A percentile compares a stretch with the other conserved stretches of the same genome.
phyloP scores from a whole-genome alignment of 1,140 invertebrate genomes.

The Armadillidium nasatum region DNA sequence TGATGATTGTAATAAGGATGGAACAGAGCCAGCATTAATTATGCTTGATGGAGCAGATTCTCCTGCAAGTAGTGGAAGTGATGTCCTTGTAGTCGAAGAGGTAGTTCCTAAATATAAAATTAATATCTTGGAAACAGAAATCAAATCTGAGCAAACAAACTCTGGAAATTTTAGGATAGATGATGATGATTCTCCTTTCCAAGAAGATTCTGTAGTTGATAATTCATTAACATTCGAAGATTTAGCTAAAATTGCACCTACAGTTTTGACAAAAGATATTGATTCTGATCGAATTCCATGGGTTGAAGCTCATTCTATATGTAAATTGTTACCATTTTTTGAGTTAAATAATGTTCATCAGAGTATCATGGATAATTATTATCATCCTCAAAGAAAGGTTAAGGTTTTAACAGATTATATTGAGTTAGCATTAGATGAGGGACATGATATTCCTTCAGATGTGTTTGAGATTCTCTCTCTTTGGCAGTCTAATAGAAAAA shows the following conservation, averaged over 20 bases:
- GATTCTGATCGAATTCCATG: background rate
- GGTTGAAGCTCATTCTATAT: background rate
- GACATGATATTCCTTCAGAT: background rate
- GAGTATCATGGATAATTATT: constrained; percentile 1
- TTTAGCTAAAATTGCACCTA: background rate
- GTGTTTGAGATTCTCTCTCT: background rate
- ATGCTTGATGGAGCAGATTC: background rate
- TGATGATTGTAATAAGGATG: background rate
- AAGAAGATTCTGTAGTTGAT: background rate
- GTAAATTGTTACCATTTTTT: background rate
- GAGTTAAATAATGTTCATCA: background rate
- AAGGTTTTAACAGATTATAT: background rate
- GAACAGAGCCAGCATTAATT: background rate
- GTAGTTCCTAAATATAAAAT: background rate
- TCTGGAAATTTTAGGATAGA: background rate
- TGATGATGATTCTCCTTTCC: background rate
- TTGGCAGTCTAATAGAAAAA: background rate
- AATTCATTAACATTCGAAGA: no score
- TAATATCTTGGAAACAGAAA: background rate
- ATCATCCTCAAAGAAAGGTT: background rate
- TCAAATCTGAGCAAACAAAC: background rate
- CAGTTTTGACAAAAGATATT: background rate
- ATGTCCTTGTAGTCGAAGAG: background rate
- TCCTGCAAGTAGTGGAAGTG: background rate
- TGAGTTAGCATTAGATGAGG: background rate